Conservation (phyloP, 2,113 vertebrate genomes). For the Myodes glareolus region DNA sequence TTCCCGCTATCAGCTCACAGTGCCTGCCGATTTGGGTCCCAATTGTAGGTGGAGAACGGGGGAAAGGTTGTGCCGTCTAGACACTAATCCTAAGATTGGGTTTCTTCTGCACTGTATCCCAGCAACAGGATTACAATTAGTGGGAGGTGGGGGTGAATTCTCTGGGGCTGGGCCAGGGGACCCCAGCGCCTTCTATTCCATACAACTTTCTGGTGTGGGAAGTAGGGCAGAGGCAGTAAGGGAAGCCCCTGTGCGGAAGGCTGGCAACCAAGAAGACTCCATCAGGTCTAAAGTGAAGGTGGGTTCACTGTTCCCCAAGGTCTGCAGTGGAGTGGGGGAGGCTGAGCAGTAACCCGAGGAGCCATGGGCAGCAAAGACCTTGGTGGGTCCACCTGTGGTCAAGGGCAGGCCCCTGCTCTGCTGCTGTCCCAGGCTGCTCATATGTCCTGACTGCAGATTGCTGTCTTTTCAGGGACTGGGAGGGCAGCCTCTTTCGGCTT, state of each 20-base stretch:
- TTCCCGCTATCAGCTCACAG: neutral
- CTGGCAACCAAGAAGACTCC: neutral
- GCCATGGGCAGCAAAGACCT: neutral
- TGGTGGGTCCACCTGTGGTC: neutral
- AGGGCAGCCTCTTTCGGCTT: neutral
- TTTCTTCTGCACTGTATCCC: constrained; percentile 74
- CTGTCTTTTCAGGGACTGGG: rapidly evolving
- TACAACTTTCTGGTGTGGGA: neutral
- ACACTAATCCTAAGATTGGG: constrained; percentile 68
- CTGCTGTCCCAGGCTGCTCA: rapidly evolving
- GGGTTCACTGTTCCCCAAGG: neutral
- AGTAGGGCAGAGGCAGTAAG: neutral
- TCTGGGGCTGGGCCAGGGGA: neutral
- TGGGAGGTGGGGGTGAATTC: neutral
- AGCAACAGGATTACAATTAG: constrained; percentile 74
- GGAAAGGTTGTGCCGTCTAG: constrained; percentile 82
- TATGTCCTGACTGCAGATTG: neutral
- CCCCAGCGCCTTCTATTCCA: neutral
- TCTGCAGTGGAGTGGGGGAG: neutral
- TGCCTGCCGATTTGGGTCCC: neutral
- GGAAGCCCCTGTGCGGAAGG: neutral
- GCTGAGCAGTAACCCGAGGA: too few species aligned
- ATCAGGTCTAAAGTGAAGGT: too few species aligned
- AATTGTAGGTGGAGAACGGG: constrained; percentile 59
- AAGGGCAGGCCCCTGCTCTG: neutral